Evolutionary conservation across 92 coral and sea anemone genomes (phyloP).

Genomic region (Parazoanthus darwini): DNA sequence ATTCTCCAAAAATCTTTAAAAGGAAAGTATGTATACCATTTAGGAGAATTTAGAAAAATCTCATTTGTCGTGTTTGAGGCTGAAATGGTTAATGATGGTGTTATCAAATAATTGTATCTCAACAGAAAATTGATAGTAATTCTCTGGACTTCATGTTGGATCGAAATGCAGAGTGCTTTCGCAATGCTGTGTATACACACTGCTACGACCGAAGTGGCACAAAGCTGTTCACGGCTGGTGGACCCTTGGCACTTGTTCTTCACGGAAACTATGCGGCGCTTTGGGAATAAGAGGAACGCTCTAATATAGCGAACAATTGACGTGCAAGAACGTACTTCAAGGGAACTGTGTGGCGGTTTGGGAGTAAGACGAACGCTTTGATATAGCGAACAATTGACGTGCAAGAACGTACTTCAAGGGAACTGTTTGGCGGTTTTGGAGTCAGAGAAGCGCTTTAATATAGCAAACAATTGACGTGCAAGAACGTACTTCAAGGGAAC

Average conservation of each 20-base stretch:
- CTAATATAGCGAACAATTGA: too few relatives aligned
- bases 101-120: not conserved
- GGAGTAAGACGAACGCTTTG: slow-evolving; percentile 50
- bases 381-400: too few relatives aligned
- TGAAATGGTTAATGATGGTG: not conserved
- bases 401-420: slow-evolving; percentile 61
- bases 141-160: slow-evolving; percentile 65
- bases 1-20: too few relatives aligned
- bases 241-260: slow-evolving; percentile 87
- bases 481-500: too few relatives aligned
- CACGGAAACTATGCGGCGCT: slow-evolving; percentile 95
- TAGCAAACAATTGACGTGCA: too few relatives aligned
- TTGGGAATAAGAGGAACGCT: slow-evolving; percentile 65
- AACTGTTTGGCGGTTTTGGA: slow-evolving; percentile 95
- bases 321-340: slow-evolving; percentile 21
- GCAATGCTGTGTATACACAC: slow-evolving; percentile 93
- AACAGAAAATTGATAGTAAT: slow-evolving; percentile 55
- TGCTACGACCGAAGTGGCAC: slow-evolving; percentile 92
- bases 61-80: too few relatives aligned
- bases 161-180: slow-evolving; percentile 73
- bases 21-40: too few relatives aligned
- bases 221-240: slow-evolving; percentile 94
- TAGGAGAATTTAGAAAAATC: too few relatives aligned
- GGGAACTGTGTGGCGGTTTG: slow-evolving; percentile 95
- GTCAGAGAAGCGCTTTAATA: slow-evolving; percentile 6